phyloP scores from a whole-genome alignment of 2,888 invertebrate genomes.

The Yponomeuta evonymella region DNA sequence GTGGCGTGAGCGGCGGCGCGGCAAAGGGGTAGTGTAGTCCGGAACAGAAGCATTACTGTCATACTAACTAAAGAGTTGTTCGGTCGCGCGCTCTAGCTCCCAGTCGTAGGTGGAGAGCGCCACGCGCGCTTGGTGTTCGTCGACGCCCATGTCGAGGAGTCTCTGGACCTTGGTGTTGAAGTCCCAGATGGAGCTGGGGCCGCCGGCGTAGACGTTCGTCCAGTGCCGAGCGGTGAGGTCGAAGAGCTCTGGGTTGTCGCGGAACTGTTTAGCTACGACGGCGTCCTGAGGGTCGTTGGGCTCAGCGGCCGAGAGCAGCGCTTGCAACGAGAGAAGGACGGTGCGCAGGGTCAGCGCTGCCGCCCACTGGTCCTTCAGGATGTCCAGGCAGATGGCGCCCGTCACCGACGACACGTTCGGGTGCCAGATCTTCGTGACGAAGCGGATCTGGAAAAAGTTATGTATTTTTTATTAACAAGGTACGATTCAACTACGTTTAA shows the following conservation, averaged over 20 bases:
- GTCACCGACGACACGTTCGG: constrained; percentile 99
- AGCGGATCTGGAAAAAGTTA: constrained; percentile 84
- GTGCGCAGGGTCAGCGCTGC: constrained; percentile 98
- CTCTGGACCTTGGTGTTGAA: constrained; percentile 92
- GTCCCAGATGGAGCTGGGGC: constrained; percentile 77
- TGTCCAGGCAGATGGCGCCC: constrained; percentile 98
- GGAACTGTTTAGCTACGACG: constrained; percentile 97
- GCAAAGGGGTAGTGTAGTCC: background rate
- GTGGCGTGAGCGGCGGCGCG: background rate
- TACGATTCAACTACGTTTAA: no score
- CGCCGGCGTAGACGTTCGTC: constrained; percentile 96
- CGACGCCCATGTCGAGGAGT: constrained; percentile 95
- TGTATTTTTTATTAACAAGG: no score
- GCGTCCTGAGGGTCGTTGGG: constrained; percentile 97
- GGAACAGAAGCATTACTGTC: background rate
- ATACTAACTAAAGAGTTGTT: constrained; percentile 70
- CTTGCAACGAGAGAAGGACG: constrained; percentile 96
- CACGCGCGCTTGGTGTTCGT: constrained; percentile 90
- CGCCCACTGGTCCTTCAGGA: constrained; percentile 98
- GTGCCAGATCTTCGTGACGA: constrained; percentile 99
- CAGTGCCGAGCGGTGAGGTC: constrained; percentile 95
- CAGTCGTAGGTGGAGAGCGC: constrained; percentile 95
- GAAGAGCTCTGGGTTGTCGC: constrained; percentile 91
- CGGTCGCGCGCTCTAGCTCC: constrained; percentile 94
- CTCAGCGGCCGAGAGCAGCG: constrained; percentile 92